phyloP scores from a whole-genome alignment of 2,797 vertebrate species.

The Falco biarmicus region DNA sequence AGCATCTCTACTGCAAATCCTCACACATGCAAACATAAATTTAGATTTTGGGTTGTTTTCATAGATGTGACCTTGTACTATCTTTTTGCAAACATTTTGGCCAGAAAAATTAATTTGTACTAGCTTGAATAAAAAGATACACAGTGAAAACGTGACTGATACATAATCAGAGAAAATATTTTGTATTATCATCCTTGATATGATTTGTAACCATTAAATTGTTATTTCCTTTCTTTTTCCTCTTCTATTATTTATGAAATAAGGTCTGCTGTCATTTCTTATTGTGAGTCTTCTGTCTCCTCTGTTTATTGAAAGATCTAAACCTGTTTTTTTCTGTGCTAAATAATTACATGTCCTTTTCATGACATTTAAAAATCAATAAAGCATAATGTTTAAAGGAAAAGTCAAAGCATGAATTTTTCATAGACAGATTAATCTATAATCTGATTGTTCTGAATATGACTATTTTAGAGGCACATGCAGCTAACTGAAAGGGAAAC shows the following conservation, averaged over 20 bases:
- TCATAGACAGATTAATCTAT: background rate
- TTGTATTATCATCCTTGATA: background rate
- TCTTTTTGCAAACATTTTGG: background rate
- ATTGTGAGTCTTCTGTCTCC: background rate
- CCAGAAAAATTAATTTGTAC: background rate
- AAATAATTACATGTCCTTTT: slow-evolving; percentile 46
- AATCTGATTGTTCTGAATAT: background rate
- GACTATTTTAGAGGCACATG: background rate
- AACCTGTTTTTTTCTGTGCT: background rate
- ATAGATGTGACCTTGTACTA: background rate
- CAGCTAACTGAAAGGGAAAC: background rate
- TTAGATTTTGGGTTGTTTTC: background rate
- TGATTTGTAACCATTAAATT: background rate
- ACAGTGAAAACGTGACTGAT: background rate
- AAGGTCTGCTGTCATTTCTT: background rate
- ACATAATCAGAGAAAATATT: background rate
- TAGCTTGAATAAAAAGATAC: background rate
- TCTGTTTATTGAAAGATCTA: background rate
- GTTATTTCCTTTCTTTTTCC: background rate
- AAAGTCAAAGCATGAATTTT: slow-evolving; percentile 50
- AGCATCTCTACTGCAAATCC: background rate
- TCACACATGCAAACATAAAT: background rate
- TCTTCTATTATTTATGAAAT: slow-evolving; percentile 7
- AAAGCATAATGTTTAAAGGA: background rate
- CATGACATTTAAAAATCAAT: slow-evolving; percentile 35